Percentiles rank a stretch among this genome's conserved stretches.
Evolutionary conservation across 2,888 invertebrate genomes (phyloP).

Genomic region (Tanytarsus gracilentus): DNA sequence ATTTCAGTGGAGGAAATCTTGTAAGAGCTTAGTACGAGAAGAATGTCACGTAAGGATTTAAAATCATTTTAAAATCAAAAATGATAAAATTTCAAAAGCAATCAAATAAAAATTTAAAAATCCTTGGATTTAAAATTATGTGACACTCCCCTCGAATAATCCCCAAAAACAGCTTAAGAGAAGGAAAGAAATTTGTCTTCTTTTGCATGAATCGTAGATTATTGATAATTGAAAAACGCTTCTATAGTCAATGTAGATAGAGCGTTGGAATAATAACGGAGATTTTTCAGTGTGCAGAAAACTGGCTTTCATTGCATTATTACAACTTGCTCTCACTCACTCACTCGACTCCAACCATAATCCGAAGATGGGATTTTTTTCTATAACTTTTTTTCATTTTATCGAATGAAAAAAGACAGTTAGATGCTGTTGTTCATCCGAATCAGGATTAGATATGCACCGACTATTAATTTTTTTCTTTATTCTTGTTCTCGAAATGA

Average conservation of each 20-base stretch:
- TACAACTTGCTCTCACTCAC: background rate
- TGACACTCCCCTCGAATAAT: no score
- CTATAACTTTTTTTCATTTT: background rate
- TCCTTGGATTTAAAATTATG: no score
- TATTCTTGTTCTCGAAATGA: background rate
- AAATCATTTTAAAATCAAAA: no score
- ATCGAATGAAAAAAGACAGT: background rate
- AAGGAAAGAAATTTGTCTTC: conserved; percentile 19
- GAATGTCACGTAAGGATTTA: no score
- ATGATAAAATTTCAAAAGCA: no score
- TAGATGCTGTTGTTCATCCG: background rate
- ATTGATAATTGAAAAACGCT: conserved; percentile 16
- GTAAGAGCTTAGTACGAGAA: no score
- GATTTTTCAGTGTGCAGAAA: background rate
- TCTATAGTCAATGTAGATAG: background rate
- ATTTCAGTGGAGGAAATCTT: no score
- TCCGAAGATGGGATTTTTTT: background rate
- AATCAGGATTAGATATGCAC: conserved; percentile 12
- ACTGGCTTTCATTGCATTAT: conserved; percentile 10
- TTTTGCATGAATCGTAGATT: conserved; percentile 25
- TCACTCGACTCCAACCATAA: background rate
- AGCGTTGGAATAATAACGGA: background rate
- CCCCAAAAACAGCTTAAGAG: no score
- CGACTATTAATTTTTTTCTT: conserved; percentile 5
- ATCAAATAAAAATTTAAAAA: no score